Base-by-base conservation (phyloP, 64 coral and sea anemone species). In the Cladopsammia gracilis region DNA sequence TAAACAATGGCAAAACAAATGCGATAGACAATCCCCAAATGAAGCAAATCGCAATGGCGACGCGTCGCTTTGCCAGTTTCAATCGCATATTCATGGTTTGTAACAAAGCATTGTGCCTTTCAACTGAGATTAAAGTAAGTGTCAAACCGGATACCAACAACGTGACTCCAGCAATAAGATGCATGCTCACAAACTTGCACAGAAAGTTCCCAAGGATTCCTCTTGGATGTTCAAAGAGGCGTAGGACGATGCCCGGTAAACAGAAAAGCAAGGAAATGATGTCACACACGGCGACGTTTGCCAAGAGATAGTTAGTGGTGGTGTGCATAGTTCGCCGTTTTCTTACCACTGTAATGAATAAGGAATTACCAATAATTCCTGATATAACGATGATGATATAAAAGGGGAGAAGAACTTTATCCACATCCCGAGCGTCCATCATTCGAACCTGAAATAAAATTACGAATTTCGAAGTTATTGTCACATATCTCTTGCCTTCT, bases 301-400 rank as follows among this genome's bases (percentile, higher is more conserved):
- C 19, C 52, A 95, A 60, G 34, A 95, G 93, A 24, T 85, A 86
- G 42, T 95, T 95, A 20, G 88, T 91, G 14, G 70, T 75, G 19
- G 88, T 95, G 5, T 95, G 88, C 93, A 95, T 95, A 6, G 70
- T 58, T 14, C 88, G 79, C 16, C 68, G 71, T 59, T 54, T 90
- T 19, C 88, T 57, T 4, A 91, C 87, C 25, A 95, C 71, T 8
- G 75, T 73, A 86, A 95, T 65, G 59, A 95, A 88, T 56, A 90
- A 74, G 20, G 42, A 67, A 65, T 95, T 95, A 18, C 93, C 93
- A 22, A 75, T 58, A 10, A 85, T 45, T 12, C 93, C 93, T 8
- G 73, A 51, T 24, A 91, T 71, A 45, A 94, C 71, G 24, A 89
- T 25, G 2, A 94, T 23, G 2, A 52, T 22, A 57, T 94, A 82